Evolutionary conservation across 2,888 invertebrate species (phyloP).

Genomic region (Heliconius cydno): DNA sequence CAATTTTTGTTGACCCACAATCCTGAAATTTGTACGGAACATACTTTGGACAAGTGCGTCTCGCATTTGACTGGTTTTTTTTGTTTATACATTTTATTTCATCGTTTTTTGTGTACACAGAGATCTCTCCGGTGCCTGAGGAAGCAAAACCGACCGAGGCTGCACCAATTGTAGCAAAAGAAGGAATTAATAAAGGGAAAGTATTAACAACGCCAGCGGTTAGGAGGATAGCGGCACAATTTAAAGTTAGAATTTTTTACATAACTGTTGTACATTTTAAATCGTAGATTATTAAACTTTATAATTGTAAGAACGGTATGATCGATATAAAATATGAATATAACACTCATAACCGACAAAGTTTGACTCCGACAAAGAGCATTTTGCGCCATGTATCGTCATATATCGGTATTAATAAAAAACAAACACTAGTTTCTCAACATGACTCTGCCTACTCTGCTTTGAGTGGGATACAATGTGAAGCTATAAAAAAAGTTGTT

Average conservation of each 20-base stretch:
- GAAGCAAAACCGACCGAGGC: slow-evolving; percentile 48
- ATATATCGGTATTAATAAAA: no score
- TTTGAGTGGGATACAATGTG: no score
- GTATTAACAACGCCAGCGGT: slow-evolving; percentile 96
- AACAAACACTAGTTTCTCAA: no score
- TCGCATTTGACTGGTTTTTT: neutral
- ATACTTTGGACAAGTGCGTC: no score
- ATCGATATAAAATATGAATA: neutral
- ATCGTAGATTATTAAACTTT: neutral
- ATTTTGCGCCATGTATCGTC: no score
- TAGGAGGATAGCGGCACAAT: slow-evolving; percentile 94
- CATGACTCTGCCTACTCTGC: no score
- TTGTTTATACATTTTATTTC: neutral
- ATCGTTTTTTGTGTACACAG: slow-evolving; percentile 49
- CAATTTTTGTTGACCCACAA: no score
- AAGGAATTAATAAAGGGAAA: slow-evolving; percentile 60
- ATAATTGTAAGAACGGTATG: neutral
- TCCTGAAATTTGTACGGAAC: no score
- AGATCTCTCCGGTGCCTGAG: slow-evolving; percentile 50
- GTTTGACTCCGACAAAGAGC: no score
- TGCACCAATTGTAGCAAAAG: slow-evolving; percentile 47
- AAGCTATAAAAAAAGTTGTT: no score
- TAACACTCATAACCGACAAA: no score
- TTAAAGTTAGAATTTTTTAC: slow-evolving; percentile 84
- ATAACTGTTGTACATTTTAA: neutral